Percentiles rank a stretch among this genome's conserved stretches.
These are phyloP conservation scores for Tympanuchus pallidicinctus DNA, from an alignment of 2,113 vertebrate species.

Conservation along the genomic window DNA sequence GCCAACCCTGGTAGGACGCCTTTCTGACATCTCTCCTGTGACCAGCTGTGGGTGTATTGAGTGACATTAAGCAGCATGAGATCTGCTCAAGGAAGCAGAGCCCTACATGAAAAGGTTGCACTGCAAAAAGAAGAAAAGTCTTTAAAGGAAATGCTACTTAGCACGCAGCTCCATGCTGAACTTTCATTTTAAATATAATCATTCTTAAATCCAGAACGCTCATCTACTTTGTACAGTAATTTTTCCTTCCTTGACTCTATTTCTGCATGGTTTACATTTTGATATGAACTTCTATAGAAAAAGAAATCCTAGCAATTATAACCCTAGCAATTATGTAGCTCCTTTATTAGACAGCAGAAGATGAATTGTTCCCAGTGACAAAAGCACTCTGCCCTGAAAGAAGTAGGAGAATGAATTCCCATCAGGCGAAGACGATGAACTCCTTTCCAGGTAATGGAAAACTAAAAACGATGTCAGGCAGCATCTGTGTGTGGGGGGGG, in stretches of 20 bases:
- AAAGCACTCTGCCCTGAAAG: not conserved
- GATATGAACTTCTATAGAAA: not conserved
- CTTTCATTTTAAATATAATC: conserved; percentile 30
- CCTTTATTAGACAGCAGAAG: not conserved
- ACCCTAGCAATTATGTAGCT: not conserved
- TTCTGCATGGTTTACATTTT: not conserved
- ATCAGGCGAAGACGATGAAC: not conserved
- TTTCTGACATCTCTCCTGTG: conserved; percentile 49
- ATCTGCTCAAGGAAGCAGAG: conserved; percentile 37
- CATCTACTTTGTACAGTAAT: conserved; percentile 14
- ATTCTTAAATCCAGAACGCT: conserved; percentile 7
- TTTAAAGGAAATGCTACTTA: conserved; percentile 47
- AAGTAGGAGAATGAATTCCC: not conserved
- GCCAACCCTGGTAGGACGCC: not conserved
- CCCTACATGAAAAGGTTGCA: conserved; percentile 16
- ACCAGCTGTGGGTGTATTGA: conserved; percentile 44
- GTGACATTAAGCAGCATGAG: conserved; percentile 52
- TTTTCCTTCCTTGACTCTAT: not conserved
- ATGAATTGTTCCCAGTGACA: not conserved
- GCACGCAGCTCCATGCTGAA: not conserved
- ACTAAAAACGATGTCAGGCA: not conserved
- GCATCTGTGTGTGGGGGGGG: not conserved
- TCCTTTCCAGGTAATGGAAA: conserved; percentile 17
- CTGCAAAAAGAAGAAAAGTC: conserved; percentile 25
- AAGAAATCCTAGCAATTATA: conserved; percentile 25